Evolutionary conservation across 1,140 invertebrate species (phyloP).

Genomic region (Cecropterus lyciades): DNA sequence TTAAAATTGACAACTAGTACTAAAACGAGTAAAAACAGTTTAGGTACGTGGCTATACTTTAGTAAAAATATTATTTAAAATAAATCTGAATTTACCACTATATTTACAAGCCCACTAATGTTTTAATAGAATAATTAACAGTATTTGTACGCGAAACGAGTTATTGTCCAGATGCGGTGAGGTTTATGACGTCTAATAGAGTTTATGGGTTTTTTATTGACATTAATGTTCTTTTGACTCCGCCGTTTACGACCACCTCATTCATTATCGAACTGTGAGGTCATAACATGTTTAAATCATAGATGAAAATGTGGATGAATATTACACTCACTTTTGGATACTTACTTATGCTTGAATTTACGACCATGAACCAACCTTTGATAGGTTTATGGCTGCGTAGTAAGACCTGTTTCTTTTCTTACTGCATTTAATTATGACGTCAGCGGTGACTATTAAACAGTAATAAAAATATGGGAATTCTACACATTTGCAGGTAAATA

Average conservation of each 20-base stretch:
- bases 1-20: no score
- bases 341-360: slow-evolving; percentile 46
- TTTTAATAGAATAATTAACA: slow-evolving; percentile 69
- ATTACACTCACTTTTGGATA: slow-evolving; percentile 43
- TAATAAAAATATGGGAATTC: slow-evolving; percentile 15
- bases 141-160: slow-evolving; percentile 71
- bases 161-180: slow-evolving; percentile 77
- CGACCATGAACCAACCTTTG: no score
- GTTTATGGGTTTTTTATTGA: slow-evolving; percentile 83
- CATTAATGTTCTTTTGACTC: slow-evolving; percentile 80
- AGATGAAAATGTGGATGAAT: slow-evolving; percentile 58
- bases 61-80: no score
- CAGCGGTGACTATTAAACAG: slow-evolving; percentile 13
- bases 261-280: slow-evolving; percentile 80
- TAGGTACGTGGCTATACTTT: no score
- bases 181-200: slow-evolving; percentile 81
- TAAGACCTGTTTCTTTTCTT: slow-evolving; percentile 4
- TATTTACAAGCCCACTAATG: slow-evolving; percentile 11
- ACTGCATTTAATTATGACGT: slow-evolving; percentile 17
- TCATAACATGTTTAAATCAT: slow-evolving; percentile 80
- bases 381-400: slow-evolving; percentile 24
- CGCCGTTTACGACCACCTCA: slow-evolving; percentile 75
- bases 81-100: slow-evolving; percentile 16
- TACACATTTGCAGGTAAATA: background rate
- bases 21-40: no score